A percentile compares a stretch with the other conserved stretches of the same genome.
Conservation (phyloP, 2,797 vertebrate species). For the Pseudochromis fuscus region DNA sequence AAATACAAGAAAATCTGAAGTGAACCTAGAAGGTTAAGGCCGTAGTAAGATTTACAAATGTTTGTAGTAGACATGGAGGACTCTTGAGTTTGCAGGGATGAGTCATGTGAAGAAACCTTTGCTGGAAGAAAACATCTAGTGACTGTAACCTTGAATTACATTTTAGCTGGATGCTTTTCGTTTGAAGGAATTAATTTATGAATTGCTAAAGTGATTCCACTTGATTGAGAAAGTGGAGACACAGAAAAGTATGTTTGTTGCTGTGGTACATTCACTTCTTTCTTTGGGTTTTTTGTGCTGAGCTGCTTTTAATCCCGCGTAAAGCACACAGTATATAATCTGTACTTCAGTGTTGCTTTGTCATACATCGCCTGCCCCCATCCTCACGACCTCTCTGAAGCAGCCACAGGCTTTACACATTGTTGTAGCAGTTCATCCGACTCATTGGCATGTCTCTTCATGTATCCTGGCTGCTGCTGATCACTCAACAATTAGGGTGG, state of each 20-base stretch:
- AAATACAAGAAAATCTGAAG: neutral
- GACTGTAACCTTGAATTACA: neutral
- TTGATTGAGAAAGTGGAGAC: neutral
- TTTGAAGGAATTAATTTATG: neutral
- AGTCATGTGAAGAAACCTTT: conserved; percentile 43
- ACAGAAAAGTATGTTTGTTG: neutral
- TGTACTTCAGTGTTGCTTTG: conserved; percentile 38
- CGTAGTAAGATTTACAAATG: conserved; percentile 27
- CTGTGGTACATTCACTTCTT: conserved; percentile 22
- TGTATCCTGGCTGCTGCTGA: conserved; percentile 50
- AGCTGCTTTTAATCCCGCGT: neutral
- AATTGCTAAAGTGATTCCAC: neutral
- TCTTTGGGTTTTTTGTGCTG: conserved; percentile 5
- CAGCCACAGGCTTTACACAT: conserved; percentile 34
- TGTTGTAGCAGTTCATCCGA: conserved; percentile 48
- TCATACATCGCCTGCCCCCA: conserved; percentile 39
- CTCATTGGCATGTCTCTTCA: conserved; percentile 64
- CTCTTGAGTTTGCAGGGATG: conserved; percentile 21
- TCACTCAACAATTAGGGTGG: conserved; percentile 66
- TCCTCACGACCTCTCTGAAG: conserved; percentile 23
- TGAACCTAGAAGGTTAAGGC: neutral
- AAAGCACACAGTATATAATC: conserved; percentile 13
- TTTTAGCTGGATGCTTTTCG: conserved; percentile 1
- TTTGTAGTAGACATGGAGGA: conserved; percentile 26
- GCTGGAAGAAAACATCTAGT: conserved; percentile 20